Conservation (phyloP, 2,113 vertebrate species). For the Varanus salvator region DNA sequence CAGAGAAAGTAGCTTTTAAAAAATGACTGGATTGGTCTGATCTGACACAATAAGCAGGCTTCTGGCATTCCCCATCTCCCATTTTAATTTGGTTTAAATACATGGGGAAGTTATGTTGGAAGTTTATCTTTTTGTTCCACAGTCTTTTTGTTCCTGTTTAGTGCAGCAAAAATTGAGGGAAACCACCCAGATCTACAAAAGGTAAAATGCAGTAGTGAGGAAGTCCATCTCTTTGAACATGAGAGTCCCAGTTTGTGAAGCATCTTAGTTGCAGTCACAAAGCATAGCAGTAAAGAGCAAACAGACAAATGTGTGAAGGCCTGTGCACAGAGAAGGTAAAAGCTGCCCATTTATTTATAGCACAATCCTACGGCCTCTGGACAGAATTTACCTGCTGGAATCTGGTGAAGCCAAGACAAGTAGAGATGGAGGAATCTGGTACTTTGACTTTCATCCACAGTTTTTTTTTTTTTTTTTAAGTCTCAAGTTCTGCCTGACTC, state of each 20-base stretch:
- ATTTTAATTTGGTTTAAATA: neutral
- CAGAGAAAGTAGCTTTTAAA: constrained; percentile 48
- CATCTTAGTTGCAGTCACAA: neutral
- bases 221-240: neutral
- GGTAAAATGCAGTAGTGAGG: neutral
- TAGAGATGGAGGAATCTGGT: too few species aligned
- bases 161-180: neutral
- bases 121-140: neutral
- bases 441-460: too few species aligned
- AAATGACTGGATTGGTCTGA: constrained; percentile 11
- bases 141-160: neutral
- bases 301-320: neutral
- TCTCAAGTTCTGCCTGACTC: too few species aligned
- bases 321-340: neutral
- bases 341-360: neutral
- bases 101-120: neutral
- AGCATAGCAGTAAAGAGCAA: neutral
- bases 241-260: neutral
- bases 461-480: too few species aligned
- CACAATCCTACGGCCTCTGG: too few species aligned
- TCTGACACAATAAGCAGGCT: neutral
- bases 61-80: neutral
- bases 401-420: neutral
- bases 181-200: neutral
- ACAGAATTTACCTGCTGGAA: neutral